Evolutionary conservation across 2,113 vertebrate species (phyloP).

Genomic region (Entomyzon cyanotis): DNA sequence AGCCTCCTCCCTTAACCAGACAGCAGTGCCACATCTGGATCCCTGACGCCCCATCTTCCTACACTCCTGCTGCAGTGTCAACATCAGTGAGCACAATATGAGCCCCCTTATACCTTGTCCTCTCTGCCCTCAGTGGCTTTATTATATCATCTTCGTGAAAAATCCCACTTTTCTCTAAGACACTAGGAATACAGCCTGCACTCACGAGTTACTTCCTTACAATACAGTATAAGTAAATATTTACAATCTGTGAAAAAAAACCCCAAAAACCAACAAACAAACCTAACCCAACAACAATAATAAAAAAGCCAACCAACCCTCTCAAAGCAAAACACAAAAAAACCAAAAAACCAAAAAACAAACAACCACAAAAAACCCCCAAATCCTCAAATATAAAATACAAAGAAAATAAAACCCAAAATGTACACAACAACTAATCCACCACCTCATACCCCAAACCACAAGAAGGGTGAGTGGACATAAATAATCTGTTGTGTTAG

Average conservation of each 20-base stretch:
- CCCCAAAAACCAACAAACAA: no score
- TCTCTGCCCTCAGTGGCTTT: not conserved
- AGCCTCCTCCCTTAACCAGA: not conserved
- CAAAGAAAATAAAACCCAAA: not conserved
- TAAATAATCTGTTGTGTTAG: not conserved
- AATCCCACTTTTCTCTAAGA: not conserved
- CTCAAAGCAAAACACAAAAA: not conserved
- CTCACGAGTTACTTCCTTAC: not conserved
- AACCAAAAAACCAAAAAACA: no score
- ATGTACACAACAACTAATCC: fast-evolving
- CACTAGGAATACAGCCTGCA: not conserved
- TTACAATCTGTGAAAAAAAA: not conserved
- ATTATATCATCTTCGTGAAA: not conserved
- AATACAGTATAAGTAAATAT: not conserved
- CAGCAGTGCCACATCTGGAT: not conserved
- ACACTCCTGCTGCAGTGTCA: fast-evolving
- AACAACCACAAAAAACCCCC: no score
- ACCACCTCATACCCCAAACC: not conserved
- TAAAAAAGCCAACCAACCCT: not conserved
- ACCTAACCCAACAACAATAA: not conserved
- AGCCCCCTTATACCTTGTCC: not conserved
- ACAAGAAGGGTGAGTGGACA: not conserved
- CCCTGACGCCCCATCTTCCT: not conserved
- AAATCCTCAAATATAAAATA: not conserved
- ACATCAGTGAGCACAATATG: fast-evolving